These are phyloP conservation scores for Machimus atricapillus DNA, from an alignment of 2,888 invertebrate species.

Conservation along the genomic window DNA sequence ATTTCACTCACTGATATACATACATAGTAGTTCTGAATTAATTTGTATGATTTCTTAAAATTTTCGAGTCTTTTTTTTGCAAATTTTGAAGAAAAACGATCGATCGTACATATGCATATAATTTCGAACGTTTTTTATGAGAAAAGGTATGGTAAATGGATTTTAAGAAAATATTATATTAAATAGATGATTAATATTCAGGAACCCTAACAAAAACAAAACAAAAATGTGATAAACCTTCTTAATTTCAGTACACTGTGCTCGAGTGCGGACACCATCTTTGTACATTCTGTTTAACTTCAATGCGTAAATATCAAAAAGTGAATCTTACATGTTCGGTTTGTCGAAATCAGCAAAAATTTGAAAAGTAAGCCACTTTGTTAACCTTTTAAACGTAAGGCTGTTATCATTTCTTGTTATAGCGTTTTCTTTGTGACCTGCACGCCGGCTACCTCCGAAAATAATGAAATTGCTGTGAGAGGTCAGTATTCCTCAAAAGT, in stretches of 20 bases:
- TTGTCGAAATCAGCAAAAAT: conserved; percentile 66
- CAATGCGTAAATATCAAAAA: background rate
- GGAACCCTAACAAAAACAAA: no score
- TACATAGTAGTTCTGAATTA: no score
- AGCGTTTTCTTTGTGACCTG: conserved; percentile 56
- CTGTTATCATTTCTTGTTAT: background rate
- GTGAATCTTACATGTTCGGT: conserved; percentile 64
- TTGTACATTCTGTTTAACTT: conserved; percentile 69
- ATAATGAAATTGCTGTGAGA: conserved; percentile 58
- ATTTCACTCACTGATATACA: no score
- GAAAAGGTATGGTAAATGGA: no score
- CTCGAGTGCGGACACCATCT: conserved; percentile 77
- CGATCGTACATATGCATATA: no score
- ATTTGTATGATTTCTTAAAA: no score
- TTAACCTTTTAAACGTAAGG: background rate
- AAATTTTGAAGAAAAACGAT: no score
- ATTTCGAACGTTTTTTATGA: no score
- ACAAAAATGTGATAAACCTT: background rate
- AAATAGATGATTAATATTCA: no score
- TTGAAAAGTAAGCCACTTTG: conserved; percentile 58
- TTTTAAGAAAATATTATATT: no score
- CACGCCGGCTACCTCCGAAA: conserved; percentile 48
- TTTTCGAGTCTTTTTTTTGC: no score
- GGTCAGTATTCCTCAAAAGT: conserved; percentile 78
- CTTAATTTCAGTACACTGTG: conserved; percentile 69